Evolutionary conservation across 2,888 invertebrate genomes (phyloP).

Genomic region (Syrphus vitripennis): DNA sequence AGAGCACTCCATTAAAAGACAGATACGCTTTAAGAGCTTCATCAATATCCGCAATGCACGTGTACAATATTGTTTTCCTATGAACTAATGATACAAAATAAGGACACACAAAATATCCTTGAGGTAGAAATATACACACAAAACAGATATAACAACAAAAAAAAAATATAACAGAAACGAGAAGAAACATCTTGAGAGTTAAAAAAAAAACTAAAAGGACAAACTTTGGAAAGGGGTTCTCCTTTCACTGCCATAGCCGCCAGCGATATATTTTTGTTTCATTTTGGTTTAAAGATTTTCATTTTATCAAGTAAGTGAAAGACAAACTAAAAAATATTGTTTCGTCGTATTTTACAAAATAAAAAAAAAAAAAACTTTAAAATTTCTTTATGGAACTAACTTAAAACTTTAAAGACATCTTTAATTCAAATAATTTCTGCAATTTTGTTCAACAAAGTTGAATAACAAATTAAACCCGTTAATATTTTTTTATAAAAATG

Average conservation of each 20-base stretch:
- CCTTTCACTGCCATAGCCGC: background rate
- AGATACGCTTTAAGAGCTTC: background rate
- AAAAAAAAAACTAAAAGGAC: background rate
- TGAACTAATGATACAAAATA: background rate
- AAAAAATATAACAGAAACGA: background rate
- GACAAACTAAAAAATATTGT: background rate
- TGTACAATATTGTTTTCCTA: background rate
- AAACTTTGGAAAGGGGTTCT: background rate
- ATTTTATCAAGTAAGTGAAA: background rate
- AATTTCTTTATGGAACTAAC: background rate
- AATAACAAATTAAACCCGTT: background rate
- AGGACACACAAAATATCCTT: constrained; percentile 4
- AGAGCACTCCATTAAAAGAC: constrained; percentile 37
- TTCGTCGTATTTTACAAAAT: too few species aligned
- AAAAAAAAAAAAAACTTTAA: background rate
- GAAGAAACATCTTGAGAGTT: background rate
- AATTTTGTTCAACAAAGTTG: background rate
- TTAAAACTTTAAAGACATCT: background rate
- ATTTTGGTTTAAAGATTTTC: background rate
- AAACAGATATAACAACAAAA: too few species aligned
- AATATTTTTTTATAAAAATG: background rate
- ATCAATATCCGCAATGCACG: constrained; percentile 9
- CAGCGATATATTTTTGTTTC: background rate
- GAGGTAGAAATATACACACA: background rate
- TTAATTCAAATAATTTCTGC: background rate